Base-by-base conservation (phyloP, 2,888 invertebrate genomes). In the Erebia epiphron region DNA sequence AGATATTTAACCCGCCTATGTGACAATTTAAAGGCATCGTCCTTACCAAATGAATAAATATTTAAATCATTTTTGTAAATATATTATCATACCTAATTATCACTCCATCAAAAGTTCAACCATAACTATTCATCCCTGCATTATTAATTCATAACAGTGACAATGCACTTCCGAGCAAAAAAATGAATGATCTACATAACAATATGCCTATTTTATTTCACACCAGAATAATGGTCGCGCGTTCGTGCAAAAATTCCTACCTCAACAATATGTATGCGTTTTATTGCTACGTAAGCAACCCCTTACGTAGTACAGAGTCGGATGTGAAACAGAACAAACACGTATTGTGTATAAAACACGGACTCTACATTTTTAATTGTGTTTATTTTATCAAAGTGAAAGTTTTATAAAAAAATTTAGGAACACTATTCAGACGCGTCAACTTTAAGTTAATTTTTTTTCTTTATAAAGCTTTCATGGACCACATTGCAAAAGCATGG, bases 181-280 rank as follows among this genome's bases (percentile, higher is more conserved):
- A 26, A 69, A 62, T 78, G 75, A 76, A 80, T 78, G 76, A 78
- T 79, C 68, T 77, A 77, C 79, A 78, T 79, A 79, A 76, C 77
- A 80, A 79, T 79, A 75, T 73, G 71, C 70, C 65, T 72, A 77
- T 77, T 75, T 76, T 71, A 77, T 82, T 80, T 80, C 75, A 80
- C 80, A 79, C 74, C 75, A 74, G 76, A 74, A 82, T 80, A 83
- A 83, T 81, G 79, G 76, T 68, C 75, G 75, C 73, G 72, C 79
- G 76, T 75, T 78, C 77, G 75, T 76, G 80, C 79, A 81, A 82
- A 85, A 85, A 82, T 82, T 76, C 79, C 78, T 74, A 76, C 79
- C 80, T 82, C 80, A 83, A 82, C 82, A 82, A 79, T 56, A 62
- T 21, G 62, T 76, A 79, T 80, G 80, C 79, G 79, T 81, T 35